Evolutionary conservation across 2,797 vertebrate genomes (phyloP).

Genomic region (Chiroxiphia lanceolata): DNA sequence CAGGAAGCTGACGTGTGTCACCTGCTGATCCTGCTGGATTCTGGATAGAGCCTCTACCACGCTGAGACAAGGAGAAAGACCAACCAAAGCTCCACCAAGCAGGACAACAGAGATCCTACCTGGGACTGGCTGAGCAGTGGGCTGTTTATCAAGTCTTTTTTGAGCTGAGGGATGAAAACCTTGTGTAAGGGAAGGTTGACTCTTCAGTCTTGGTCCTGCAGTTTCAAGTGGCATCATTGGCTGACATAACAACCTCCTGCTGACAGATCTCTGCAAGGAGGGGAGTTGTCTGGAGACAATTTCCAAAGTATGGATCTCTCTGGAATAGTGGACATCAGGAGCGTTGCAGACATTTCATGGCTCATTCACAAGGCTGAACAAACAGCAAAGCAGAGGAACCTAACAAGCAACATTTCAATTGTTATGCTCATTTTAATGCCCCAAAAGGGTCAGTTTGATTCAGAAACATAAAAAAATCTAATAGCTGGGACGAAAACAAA

Average conservation of each 20-base stretch:
- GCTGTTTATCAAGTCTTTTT: neutral
- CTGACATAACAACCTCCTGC: neutral
- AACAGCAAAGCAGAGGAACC: neutral
- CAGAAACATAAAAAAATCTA: neutral
- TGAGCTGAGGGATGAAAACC: neutral
- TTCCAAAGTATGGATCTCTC: neutral
- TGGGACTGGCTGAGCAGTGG: neutral
- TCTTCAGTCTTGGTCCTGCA: neutral
- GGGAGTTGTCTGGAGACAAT: neutral
- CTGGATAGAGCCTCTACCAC: neutral
- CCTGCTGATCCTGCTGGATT: neutral
- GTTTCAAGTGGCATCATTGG: neutral
- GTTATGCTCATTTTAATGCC: neutral
- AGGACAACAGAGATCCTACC: neutral
- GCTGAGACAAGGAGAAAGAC: neutral
- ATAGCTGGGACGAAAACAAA: neutral
- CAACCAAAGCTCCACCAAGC: neutral
- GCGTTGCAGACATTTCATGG: neutral
- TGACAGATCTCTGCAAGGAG: neutral
- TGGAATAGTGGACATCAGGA: fast-evolving
- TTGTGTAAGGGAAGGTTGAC: neutral
- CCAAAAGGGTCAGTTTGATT: neutral
- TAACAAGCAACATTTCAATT: neutral
- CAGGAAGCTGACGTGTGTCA: neutral
- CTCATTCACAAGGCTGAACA: neutral